phyloP scores from a whole-genome alignment of 1,140 invertebrate genomes.

The Cherax destructor region DNA sequence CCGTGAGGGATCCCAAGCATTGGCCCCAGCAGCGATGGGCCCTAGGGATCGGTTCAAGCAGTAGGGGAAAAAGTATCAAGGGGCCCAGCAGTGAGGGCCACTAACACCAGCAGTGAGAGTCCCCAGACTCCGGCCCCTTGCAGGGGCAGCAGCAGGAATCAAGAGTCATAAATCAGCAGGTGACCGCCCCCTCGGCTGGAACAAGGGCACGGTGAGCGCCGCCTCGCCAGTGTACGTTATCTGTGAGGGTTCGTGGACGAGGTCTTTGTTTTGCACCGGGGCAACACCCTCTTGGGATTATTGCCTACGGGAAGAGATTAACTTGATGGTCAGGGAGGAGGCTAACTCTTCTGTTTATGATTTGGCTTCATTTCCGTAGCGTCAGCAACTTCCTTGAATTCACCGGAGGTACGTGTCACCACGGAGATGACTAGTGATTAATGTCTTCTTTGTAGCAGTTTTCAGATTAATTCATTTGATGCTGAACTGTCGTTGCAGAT shows the following conservation, averaged over 20 bases:
- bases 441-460: no score
- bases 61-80: no score
- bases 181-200: not conserved
- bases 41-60: no score
- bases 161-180: not conserved
- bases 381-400: not conserved
- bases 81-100: no score
- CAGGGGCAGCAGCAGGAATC: not conserved
- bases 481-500: no score
- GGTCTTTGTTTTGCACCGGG: not conserved
- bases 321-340: slow-evolving; percentile 9
- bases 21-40: no score
- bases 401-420: not conserved
- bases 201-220: not conserved
- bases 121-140: no score
- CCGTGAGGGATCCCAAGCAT: no score
- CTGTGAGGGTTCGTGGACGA: slow-evolving; percentile 1
- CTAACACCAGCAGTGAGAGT: no score
- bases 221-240: not conserved
- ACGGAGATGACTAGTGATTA: no score
- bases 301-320: not conserved
- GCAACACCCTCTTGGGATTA: not conserved
- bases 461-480: no score
- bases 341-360: not conserved
- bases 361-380: not conserved